Percentiles rank a stretch among this genome's conserved stretches.
Conservation (phyloP, 2,113 vertebrate genomes). For the Sander vitreus region DNA sequence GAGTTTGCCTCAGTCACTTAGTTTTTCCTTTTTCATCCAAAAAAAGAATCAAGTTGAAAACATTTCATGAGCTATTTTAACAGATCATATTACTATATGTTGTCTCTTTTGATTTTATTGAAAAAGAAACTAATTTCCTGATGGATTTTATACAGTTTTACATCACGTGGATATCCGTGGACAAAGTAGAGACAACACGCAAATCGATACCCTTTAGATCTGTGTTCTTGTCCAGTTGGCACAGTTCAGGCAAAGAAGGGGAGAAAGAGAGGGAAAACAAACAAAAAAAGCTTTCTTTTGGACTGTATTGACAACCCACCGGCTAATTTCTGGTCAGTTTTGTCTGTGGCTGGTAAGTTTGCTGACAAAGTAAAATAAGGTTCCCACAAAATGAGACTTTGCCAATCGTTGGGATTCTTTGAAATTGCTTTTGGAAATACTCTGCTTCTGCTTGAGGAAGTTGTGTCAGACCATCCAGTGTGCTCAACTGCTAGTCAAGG, state of each 20-base stretch:
- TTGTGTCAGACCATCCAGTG: background rate
- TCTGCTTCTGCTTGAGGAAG: background rate
- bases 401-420: background rate
- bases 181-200: background rate
- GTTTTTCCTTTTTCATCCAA: background rate
- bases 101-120: background rate
- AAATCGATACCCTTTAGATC: background rate
- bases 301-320: background rate
- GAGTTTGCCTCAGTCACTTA: slow-evolving; percentile 6
- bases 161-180: background rate
- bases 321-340: background rate
- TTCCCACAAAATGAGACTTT: background rate
- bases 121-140: slow-evolving; percentile 17
- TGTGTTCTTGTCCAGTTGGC: slow-evolving; percentile 4
- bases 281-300: background rate
- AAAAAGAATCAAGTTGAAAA: background rate
- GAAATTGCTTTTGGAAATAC: background rate
- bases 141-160: background rate
- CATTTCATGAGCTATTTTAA: background rate
- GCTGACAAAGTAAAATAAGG: background rate
- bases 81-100: background rate
- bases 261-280: background rate
- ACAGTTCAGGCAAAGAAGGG: background rate
- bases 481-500: background rate
- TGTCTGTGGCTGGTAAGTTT: background rate